phyloP scores from a whole-genome alignment of 2,113 vertebrate genomes.

The Nothobranchius furzeri region DNA sequence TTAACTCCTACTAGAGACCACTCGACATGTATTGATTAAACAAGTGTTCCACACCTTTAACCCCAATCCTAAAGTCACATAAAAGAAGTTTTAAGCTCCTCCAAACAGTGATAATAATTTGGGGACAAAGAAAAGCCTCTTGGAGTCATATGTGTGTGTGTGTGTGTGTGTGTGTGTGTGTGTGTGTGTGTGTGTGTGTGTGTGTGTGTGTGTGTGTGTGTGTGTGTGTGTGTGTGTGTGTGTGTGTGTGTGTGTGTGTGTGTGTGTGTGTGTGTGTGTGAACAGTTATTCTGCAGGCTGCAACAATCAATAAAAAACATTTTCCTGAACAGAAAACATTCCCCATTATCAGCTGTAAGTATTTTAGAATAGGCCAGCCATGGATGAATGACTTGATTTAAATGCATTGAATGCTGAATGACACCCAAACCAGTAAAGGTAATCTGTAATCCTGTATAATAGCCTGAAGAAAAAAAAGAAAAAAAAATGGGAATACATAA shows the following conservation, averaged over 20 bases:
- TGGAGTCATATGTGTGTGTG: slow-evolving; percentile 9
- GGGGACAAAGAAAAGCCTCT: slow-evolving; percentile 41
- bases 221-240: no score
- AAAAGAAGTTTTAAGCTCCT: no score
- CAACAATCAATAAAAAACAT: slow-evolving; percentile 52
- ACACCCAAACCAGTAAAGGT: slow-evolving; percentile 52
- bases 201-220: no score
- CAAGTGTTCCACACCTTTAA: no score
- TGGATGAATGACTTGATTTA: slow-evolving; percentile 62
- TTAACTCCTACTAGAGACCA: no score
- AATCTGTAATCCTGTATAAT: slow-evolving; percentile 63
- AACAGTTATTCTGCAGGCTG: slow-evolving; percentile 17
- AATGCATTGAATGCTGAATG: slow-evolving; percentile 66
- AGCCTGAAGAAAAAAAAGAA: slow-evolving; percentile 47
- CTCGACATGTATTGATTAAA: no score
- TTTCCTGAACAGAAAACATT: slow-evolving; percentile 51
- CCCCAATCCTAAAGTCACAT: no score
- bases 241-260: no score
- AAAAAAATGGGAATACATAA: slow-evolving; percentile 30
- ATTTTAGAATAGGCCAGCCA: slow-evolving; percentile 33
- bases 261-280: no score
- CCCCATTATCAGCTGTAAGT: slow-evolving; percentile 42
- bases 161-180: no score
- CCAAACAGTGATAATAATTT: slow-evolving; percentile 4
- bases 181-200: no score